Percentiles rank a stretch among this genome's conserved stretches.
These are phyloP conservation scores for Osmerus eperlanus DNA, from an alignment of 2,113 vertebrate species.

Conservation along the genomic window DNA sequence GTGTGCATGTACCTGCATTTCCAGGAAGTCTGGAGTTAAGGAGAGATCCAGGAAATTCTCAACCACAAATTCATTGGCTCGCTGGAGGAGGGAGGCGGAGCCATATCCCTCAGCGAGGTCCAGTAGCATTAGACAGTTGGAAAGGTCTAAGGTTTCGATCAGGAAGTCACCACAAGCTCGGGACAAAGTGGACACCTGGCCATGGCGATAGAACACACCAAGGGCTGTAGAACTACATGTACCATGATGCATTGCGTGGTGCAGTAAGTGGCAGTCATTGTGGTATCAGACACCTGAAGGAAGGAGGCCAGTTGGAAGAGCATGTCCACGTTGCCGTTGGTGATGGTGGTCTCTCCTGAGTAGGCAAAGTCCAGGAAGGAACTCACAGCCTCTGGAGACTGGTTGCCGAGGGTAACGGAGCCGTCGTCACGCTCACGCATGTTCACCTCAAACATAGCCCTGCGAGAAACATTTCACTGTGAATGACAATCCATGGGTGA, in stretches of 20 bases:
- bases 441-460: constrained; percentile 96
- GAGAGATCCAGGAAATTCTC: constrained; percentile 82
- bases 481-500: background rate
- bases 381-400: constrained; percentile 79
- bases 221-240: background rate
- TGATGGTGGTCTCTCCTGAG: constrained; percentile 88
- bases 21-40: constrained; percentile 85
- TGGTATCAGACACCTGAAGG: constrained; percentile 78
- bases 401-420: constrained; percentile 86
- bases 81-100: constrained; percentile 77
- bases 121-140: constrained; percentile 88
- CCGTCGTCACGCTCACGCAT: constrained; percentile 93
- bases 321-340: constrained; percentile 90
- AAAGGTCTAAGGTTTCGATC: constrained; percentile 84
- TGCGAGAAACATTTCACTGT: constrained; percentile 33
- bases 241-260: background rate
- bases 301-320: constrained; percentile 94
- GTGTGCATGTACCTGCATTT: constrained; percentile 75
- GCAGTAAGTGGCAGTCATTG: background rate
- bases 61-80: constrained; percentile 81
- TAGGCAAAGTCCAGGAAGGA: constrained; percentile 96
- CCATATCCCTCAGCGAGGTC: constrained; percentile 90
- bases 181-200: constrained; percentile 79
- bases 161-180: constrained; percentile 94
- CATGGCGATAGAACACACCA: background rate